Evolutionary conservation across 2,888 invertebrate species (phyloP), one percentile per base, ranked within the genome.

Genomic region (Nudaria mundana): DNA sequence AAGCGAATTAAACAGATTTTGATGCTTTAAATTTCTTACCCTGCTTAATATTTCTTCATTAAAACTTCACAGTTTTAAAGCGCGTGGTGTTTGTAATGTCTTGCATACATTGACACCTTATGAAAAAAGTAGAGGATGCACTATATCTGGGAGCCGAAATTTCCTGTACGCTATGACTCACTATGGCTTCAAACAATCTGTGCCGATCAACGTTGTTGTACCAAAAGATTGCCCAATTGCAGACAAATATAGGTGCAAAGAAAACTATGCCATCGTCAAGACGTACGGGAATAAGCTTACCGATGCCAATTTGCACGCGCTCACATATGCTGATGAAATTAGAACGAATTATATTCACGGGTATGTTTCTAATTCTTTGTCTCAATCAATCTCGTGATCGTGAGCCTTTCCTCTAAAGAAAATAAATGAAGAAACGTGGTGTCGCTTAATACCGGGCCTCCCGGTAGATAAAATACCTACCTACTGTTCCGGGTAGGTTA

Each of bases 221-320:
- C 63, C 76, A 1, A 75, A 63, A 36, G 65, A 71, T 37, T 68
- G 68, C 34, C 66, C 71, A 1, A 42, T 76, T 5, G 44, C 55
- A 1, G 75, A 76, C 35, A 68, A 62, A 32, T 69, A 71, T 13
- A 47, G 51, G 13, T 71, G 53, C 33, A 76, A 66, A 39, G 73
- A 76, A 43, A 70, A 72, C 55, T 73, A 58, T 29, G 74, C 75
- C 0, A 63, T 76, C 3, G 53, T 75, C 2, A 76, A 76, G 57
- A 56, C 66, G 10, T 49, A 63, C 18, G 76, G 76, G 3, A 67
- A 64, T 40, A 66, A 74, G 24, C 41, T 38, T 3, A 74, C 65
- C 15, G 76, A 73, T 16, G 68, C 76, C n/a, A 63, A 59, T 30
- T 53, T 76, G 2, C 66, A 72, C 37, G 74, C 76, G 3, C 56